These are phyloP conservation scores for Lamellibrachia luymesi DNA, from an alignment of 1,140 invertebrate genomes.

Conservation along the genomic window DNA sequence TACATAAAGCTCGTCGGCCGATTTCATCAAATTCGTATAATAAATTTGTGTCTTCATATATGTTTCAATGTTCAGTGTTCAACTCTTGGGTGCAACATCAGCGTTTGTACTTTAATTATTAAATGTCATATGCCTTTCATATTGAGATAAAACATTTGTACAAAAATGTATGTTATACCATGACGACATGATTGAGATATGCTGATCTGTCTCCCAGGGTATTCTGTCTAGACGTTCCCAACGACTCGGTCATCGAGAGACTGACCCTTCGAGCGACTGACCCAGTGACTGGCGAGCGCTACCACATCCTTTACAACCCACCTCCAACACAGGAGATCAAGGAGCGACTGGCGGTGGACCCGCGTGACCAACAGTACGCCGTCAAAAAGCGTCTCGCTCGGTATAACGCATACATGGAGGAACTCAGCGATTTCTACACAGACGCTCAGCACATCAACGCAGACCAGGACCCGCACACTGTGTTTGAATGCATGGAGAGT, in stretches of 20 bases:
- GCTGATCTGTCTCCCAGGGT: slow-evolving; percentile 41
- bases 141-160: too few species aligned
- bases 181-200: neutral
- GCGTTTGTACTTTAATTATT: too few species aligned
- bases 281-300: slow-evolving; percentile 54
- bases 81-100: too few species aligned
- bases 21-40: too few species aligned
- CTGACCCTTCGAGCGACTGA: slow-evolving; percentile 50
- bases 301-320: slow-evolving; percentile 56
- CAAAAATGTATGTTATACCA: neutral
- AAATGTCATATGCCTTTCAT: too few species aligned
- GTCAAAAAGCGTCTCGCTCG: slow-evolving; percentile 46
- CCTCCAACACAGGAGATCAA: slow-evolving; percentile 52
- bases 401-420: slow-evolving; percentile 49
- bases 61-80: too few species aligned
- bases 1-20: too few species aligned
- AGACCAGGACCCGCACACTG: slow-evolving; percentile 56
- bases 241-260: slow-evolving; percentile 54
- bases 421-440: slow-evolving; percentile 50
- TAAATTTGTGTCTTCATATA: too few species aligned
- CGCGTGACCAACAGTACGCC: slow-evolving; percentile 42
- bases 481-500: slow-evolving; percentile 57
- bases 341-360: slow-evolving; percentile 43
- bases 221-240: slow-evolving; percentile 56
- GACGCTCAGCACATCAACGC: slow-evolving; percentile 53